Percentiles rank a stretch among this genome's conserved stretches.
Conservation (phyloP, 2,888 invertebrate genomes). For the Caenorhabditis sp. region DNA sequence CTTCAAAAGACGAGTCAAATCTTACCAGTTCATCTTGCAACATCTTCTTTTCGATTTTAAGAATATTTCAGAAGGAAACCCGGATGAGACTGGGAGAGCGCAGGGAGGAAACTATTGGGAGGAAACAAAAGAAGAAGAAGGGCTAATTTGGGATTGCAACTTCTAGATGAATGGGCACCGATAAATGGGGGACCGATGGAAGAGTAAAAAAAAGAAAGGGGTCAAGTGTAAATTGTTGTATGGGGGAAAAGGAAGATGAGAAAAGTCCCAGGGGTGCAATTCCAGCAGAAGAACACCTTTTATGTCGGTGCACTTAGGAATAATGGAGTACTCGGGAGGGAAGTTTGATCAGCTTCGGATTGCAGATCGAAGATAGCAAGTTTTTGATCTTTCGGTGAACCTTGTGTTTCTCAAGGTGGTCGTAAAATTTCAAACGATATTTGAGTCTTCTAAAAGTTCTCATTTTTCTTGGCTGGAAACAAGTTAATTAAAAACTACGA, state of each 20-base stretch:
- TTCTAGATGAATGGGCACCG: constrained; percentile 61
- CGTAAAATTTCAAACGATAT: no score
- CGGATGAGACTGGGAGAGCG: constrained; percentile 5
- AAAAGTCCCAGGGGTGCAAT: constrained; percentile 21
- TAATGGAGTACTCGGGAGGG: background rate
- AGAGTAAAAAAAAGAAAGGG: constrained; percentile 7
- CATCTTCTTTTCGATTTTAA: constrained; percentile 27
- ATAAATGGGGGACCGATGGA: constrained; percentile 36
- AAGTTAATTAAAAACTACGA: no score
- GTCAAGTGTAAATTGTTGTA: constrained; percentile 15
- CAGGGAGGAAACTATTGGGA: constrained; percentile 23
- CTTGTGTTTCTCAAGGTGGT: no score
- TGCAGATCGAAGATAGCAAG: no score
- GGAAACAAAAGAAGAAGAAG: constrained; percentile 6
- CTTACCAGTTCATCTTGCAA: constrained; percentile 59
- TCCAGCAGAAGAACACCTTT: constrained; percentile 30
- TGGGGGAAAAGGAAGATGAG: background rate
- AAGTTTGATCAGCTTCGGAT: no score
- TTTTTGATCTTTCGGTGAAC: no score
- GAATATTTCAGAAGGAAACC: constrained; percentile 17
- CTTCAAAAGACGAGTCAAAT: background rate
- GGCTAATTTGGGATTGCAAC: constrained; percentile 42
- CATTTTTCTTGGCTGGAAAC: no score
- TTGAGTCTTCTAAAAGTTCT: no score
- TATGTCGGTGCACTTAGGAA: constrained; percentile 30